Evolutionary conservation across 2,113 vertebrate genomes (phyloP), one percentile per base, ranked within the genome.

Genomic region (Alligator mississippiensis): DNA sequence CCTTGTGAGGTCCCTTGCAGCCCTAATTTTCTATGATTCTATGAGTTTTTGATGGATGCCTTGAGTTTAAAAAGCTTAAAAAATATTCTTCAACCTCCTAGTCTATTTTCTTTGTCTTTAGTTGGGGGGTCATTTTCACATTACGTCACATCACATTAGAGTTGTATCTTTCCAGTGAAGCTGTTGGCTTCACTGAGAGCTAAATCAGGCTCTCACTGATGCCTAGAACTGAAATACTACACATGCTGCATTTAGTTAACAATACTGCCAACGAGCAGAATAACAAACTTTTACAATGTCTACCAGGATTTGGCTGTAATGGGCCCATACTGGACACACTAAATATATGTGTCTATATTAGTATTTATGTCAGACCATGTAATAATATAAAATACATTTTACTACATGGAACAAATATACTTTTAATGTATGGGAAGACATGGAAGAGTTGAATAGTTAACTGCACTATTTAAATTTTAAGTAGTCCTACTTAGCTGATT

Each of bases 381-480:
- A 47, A 47, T 47, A 47, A 47, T 47, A 47, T 47, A 47, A 47
- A 47, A 47, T 47, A 47, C 47, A 47, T 47, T 47, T 47, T 47
- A 47, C 47, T 47, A 47, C 47, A 47, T 47, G 9, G 47, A 47
- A 47, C 47, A 9, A 47, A 47, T 47, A 47, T 47, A 34, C 34
- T 34, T 34, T 34, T 34, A 34, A 34, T 34, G 34, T 34, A 34
- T 34, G 34, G 34, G 34, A 34, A 34, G 34, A 34, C 34, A 34
- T 34, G 34, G 34, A 47, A 47, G 8, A 47, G 47, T 47, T 47
- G 47, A 47, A 47, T 47, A 47, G 47, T 47, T 47, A 47, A 47
- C 47, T 47, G 47, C 47, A 47, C 47, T 47, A 27, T 78, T 91
- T 91, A 89, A 90, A 90, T 93, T 95, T 93, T 74, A 90, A 22